Evolutionary conservation across 2,113 vertebrate genomes (phyloP).

Genomic region (Ameiurus melas): DNA sequence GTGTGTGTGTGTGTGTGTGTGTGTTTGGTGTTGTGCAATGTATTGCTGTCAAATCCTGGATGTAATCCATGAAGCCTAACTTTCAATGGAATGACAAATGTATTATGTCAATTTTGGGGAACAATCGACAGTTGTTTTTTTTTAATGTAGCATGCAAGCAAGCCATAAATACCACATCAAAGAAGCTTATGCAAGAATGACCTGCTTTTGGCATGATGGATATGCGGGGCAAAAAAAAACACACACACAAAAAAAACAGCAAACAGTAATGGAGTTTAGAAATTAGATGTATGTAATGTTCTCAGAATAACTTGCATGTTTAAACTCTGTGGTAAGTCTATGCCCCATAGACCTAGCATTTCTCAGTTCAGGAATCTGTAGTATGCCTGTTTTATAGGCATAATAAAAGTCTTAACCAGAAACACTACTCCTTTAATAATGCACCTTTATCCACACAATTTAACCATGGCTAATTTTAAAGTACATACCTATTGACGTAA

Average conservation of each 20-base stretch:
- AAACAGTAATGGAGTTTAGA: not conserved
- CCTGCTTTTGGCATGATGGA: not conserved
- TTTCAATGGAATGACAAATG: not conserved
- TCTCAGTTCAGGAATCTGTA: not conserved
- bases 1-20: constrained; percentile 8
- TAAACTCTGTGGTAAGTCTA: not conserved
- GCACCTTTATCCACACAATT: not conserved
- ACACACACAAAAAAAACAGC: not conserved
- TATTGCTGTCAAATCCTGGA: not conserved
- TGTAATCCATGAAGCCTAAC: not conserved
- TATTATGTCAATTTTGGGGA: not conserved
- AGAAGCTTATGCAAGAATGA: not conserved
- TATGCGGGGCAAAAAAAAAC: not conserved
- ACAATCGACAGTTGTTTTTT: not conserved
- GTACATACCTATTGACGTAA: not conserved
- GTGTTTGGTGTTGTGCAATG: not conserved
- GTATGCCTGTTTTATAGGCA: not conserved
- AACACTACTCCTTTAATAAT: not conserved
- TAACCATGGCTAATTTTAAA: not conserved
- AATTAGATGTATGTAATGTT: not conserved
- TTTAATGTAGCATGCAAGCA: not conserved
- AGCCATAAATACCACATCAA: not conserved
- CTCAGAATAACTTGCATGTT: not conserved
- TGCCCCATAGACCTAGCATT: not conserved
- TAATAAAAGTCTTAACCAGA: not conserved